Percentiles rank a stretch among this genome's conserved stretches.
These are phyloP conservation scores for Helicoverpa zea DNA, from an alignment of 1,140 invertebrate species.

Conservation along the genomic window DNA sequence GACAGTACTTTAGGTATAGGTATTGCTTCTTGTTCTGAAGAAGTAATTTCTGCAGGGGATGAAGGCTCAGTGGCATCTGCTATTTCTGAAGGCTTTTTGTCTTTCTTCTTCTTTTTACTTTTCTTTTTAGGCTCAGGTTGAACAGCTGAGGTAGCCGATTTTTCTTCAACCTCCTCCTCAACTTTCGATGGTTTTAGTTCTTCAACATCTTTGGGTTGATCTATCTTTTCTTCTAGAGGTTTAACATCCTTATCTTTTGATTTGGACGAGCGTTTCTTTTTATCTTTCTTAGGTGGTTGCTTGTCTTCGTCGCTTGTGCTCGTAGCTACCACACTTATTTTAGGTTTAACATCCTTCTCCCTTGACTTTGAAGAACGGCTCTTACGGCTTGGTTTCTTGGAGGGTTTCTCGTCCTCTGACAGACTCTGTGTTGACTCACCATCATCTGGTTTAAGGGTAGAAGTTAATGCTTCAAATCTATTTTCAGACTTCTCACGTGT, in stretches of 20 bases:
- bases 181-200: slow-evolving; percentile 48
- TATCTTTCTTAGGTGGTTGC: slow-evolving; percentile 69
- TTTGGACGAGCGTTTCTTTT: slow-evolving; percentile 74
- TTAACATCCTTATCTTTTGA: slow-evolving; percentile 65
- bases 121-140: slow-evolving; percentile 68
- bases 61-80: slow-evolving; percentile 45
- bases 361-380: slow-evolving; percentile 69
- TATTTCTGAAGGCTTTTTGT: slow-evolving; percentile 62
- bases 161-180: slow-evolving; percentile 6
- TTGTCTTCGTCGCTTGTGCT: slow-evolving; percentile 70
- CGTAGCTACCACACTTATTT: slow-evolving; percentile 49
- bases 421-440: slow-evolving; percentile 55
- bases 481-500: slow-evolving; percentile 76
- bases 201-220: slow-evolving; percentile 40
- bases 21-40: slow-evolving; percentile 56
- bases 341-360: slow-evolving; percentile 70
- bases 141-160: not conserved
- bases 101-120: slow-evolving; percentile 78
- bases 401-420: slow-evolving; percentile 65
- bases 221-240: slow-evolving; percentile 50
- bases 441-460: slow-evolving; percentile 65
- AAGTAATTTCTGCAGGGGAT: slow-evolving; percentile 55
- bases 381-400: slow-evolving; percentile 65
- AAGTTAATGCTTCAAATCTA: slow-evolving; percentile 74
- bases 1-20: not conserved